Evolutionary conservation across 2,888 invertebrate species (phyloP).

Genomic region (Hydroisotoma schaefferi): DNA sequence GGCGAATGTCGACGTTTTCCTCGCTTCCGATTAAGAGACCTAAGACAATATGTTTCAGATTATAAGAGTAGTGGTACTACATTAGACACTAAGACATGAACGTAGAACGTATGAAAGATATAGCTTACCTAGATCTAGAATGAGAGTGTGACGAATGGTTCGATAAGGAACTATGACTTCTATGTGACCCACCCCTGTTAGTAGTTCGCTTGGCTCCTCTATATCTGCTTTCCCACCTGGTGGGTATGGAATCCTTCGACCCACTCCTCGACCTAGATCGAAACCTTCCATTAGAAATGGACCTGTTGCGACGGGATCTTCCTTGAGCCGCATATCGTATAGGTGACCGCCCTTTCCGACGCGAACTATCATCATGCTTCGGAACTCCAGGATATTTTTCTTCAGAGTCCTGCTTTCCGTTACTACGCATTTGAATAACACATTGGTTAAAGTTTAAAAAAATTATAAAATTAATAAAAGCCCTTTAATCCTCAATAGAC

Average conservation of each 20-base stretch:
- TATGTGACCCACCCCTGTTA: conserved; percentile 11
- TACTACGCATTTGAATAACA: no score
- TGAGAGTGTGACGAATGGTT: conserved; percentile 23
- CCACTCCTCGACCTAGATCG: conserved; percentile 44
- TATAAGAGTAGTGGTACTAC: neutral
- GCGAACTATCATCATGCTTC: conserved; percentile 28
- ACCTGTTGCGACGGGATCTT: conserved; percentile 3
- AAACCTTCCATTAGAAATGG: conserved; percentile 19
- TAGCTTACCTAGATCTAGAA: conserved; percentile 29
- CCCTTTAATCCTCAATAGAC: no score
- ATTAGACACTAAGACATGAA: neutral
- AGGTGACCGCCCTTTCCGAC: conserved; percentile 32
- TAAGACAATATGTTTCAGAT: conserved; percentile 4
- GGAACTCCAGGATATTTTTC: conserved; percentile 49
- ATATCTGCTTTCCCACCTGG: conserved; percentile 49
- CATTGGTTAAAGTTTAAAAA: no score
- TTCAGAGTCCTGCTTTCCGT: conserved; percentile 53
- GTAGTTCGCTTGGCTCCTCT: conserved; percentile 47
- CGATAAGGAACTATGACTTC: conserved; percentile 18
- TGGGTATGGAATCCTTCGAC: conserved; percentile 47
- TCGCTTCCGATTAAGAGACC: conserved; percentile 11
- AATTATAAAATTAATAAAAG: no score
- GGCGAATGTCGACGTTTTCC: conserved; percentile 5
- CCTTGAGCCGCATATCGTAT: conserved; percentile 1
- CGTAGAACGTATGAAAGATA: neutral